Base-by-base conservation (phyloP, 1,140 invertebrate species). In the Parasteatoda tepidariorum region DNA sequence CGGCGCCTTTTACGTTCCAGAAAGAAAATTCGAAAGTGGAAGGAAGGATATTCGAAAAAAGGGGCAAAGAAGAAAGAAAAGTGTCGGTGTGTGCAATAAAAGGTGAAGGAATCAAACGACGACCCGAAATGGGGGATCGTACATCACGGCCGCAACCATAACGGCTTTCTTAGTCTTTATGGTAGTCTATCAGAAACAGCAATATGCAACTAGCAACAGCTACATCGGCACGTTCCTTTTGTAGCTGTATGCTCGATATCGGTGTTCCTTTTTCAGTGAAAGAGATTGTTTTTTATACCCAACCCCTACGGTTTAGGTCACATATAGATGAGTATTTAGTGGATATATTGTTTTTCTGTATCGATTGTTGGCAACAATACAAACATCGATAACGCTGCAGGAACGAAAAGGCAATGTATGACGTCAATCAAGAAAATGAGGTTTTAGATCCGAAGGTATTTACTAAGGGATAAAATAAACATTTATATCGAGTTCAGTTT, bases 101-200 rank as follows among this genome's bases (percentile, higher is more conserved):
- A 76, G 74, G 59, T 66, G 74, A 67, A 79, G 64, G 68, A 79
- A 79, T 79, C 76, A 79, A 68, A 68, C 48, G 62, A 11, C 64
- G n/a, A 22, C 24, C 66, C 31, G 62, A 33, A 79, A 79, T 79
- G 76, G 59, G 24, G 33, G 62, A 34, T 79, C 76, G 76, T 79
- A 67, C 64, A 79, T 79, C 76, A 79, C 9, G 48, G 30, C 31
- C 62, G 30, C 41, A 75, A 75, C 55, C 73, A 33, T 75, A 62
- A 75, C 73, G 57, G 73, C 55, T 54, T 48, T 54, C 73, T 75
- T 75, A 61, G 74, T 33, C 74, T 78, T 78, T 78, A 78, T 78
- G 28, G 74, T 26, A 55, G 62, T 64, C 30, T 64, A 78, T 78
- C 68, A 71, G 73, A 48, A 62, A 75, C 57, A 54, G 55, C 73